Evolutionary conservation across 2,797 vertebrate species (phyloP), one percentile per base, ranked within the genome.

Genomic region (Odontamblyopus lacepedii): DNA sequence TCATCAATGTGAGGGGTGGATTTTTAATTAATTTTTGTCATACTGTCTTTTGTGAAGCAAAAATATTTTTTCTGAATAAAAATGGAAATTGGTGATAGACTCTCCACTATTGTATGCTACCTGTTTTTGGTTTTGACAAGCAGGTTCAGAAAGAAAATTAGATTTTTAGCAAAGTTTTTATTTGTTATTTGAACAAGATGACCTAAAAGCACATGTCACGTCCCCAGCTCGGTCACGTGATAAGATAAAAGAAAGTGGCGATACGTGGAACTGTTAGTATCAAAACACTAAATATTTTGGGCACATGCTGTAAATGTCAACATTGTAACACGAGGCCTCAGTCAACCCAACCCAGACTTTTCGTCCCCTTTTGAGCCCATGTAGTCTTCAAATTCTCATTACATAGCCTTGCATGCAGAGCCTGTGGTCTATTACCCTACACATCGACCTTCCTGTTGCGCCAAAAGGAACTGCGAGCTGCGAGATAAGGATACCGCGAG

Each of bases 381-480:
- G 73, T 80, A 75, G 70, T 74, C 72, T 75, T 74, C 71, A 75
- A 78, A 82, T 76, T 79, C 81, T 87, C 75, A 72, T 85, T 73
- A 73, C 76, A 77, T 75, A 71, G 63, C 7, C 78, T 71, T 26
- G 70, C 59, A 74, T 75, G 76, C 81, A 78, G 30, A 41, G 85
- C 75, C 85, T 85, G 85, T 90, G 87, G 87, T 82, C 83, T 85
- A 77, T 82, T 80, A 56, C 84, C 88, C 61, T 59, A 55, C 73
- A 70, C 80, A 87, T 91, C 82, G 80, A 82, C 83, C 87, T 92
- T 92, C 87, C 89, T 91, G 87, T 91, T 88, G 85, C 90, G 88
- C 82, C 80, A 91, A 88, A 63, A 92, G 90, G 84, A 92, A 91
- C 87, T 93, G 92, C 80, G 85, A 86, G 84, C 79, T 35, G 78